A percentile compares a stretch with the other conserved stretches of the same genome.
Conservation (phyloP, 2,113 vertebrate genomes). For the Sitta europaea region DNA sequence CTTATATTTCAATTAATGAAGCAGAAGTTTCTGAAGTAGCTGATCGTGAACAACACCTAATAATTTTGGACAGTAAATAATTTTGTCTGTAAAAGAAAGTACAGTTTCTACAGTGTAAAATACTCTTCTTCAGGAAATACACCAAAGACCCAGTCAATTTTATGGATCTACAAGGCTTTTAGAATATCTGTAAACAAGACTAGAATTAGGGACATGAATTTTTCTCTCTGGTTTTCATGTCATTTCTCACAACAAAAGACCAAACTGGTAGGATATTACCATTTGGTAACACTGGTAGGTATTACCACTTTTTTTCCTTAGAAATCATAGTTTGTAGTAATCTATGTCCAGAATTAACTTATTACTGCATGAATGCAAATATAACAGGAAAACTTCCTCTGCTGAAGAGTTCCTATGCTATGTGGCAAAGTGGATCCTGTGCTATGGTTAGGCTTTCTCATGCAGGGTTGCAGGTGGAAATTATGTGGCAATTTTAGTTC, state of each 20-base stretch:
- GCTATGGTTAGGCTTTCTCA: neutral
- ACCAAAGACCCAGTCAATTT: neutral
- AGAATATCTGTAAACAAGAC: neutral
- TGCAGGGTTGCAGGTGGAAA: neutral
- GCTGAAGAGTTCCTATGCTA: neutral
- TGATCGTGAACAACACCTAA: neutral
- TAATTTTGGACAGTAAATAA: neutral
- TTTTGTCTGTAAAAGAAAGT: neutral
- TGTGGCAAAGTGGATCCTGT: neutral
- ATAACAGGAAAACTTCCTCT: neutral
- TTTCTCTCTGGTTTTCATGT: neutral
- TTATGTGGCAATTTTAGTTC: neutral
- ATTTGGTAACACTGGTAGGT: too few relatives aligned
- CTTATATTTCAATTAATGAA: neutral
- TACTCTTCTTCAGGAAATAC: neutral
- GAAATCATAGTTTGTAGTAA: neutral
- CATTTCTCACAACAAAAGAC: neutral
- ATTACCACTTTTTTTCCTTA: neutral
- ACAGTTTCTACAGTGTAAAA: neutral
- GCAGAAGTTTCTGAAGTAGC: neutral
- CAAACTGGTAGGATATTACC: neutral
- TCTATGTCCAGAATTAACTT: neutral
- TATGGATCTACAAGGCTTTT: neutral
- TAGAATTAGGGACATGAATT: neutral
- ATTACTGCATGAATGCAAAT: neutral